These are phyloP conservation scores for Corvus moneduloides DNA, from an alignment of 2,113 vertebrate genomes.

Conservation along the genomic window DNA sequence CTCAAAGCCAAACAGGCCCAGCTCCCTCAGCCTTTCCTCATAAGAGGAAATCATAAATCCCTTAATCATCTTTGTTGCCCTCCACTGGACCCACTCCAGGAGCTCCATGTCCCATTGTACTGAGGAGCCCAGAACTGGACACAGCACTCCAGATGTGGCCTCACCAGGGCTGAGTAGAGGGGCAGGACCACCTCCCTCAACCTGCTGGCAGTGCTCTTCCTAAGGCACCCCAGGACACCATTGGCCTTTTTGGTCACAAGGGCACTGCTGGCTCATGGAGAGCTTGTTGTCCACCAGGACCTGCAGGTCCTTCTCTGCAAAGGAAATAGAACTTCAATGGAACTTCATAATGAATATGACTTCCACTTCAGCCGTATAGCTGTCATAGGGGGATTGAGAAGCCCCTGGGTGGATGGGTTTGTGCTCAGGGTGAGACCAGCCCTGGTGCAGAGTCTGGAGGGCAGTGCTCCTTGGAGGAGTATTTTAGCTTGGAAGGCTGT, in stretches of 20 bases:
- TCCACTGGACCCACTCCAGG: rapidly evolving
- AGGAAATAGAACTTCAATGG: neutral
- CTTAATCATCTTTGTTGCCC: neutral
- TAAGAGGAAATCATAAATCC: neutral
- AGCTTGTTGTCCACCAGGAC: neutral
- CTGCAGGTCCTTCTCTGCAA: neutral
- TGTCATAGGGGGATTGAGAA: neutral
- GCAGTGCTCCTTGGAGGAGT: neutral
- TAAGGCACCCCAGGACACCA: neutral
- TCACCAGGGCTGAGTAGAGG: neutral
- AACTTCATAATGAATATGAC: neutral
- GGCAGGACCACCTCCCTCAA: rapidly evolving
- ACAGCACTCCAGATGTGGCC: neutral
- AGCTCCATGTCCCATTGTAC: neutral
- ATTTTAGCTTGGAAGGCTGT: neutral
- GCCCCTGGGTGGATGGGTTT: rapidly evolving
- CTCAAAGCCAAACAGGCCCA: rapidly evolving
- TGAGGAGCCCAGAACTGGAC: neutral
- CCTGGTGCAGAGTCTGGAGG: neutral
- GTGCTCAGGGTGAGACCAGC: neutral
- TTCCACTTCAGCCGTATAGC: neutral
- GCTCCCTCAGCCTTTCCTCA: neutral
- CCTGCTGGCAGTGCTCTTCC: neutral
- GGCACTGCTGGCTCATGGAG: neutral
- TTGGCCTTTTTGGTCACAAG: neutral